Percentiles rank a stretch among this genome's conserved stretches.
These are phyloP conservation scores for Mola mola DNA, from an alignment of 2,113 vertebrate species.

Conservation along the genomic window DNA sequence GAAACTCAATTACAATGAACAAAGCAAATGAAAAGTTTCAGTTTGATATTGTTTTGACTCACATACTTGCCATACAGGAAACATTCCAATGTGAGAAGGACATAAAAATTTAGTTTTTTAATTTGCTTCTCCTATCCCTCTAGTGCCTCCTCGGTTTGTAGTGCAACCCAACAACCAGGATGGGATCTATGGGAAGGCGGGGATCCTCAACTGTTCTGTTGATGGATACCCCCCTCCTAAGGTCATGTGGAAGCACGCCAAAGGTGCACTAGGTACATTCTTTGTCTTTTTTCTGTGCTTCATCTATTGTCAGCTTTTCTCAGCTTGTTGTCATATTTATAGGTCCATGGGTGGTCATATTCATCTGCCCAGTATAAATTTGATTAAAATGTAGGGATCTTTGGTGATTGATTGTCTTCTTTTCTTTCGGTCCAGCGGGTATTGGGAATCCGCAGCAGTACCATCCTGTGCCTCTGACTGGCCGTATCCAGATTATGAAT, in stretches of 20 bases:
- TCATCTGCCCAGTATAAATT: no score
- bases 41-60: background rate
- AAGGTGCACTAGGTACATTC: constrained; percentile 82
- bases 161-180: constrained; percentile 99
- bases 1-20: background rate
- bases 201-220: constrained; percentile 96
- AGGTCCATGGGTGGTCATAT: background rate
- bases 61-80: background rate
- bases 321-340: constrained; percentile 2
- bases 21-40: background rate
- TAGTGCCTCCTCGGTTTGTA: constrained; percentile 97
- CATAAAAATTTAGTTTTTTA: background rate
- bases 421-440: constrained; percentile 70
- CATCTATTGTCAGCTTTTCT: constrained; percentile 2
- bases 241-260: constrained; percentile 99
- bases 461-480: constrained; percentile 94
- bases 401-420: background rate
- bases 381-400: background rate
- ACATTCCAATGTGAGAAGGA: background rate
- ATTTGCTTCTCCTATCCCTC: constrained; percentile 4
- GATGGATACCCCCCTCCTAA: constrained; percentile 97
- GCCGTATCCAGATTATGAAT: constrained; percentile 96
- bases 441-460: constrained; percentile 98
- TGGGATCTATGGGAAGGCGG: constrained; percentile 95
- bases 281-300: constrained; percentile 30